phyloP scores from a whole-genome alignment of 1,140 invertebrate species.

The Tetraneura akinire region DNA sequence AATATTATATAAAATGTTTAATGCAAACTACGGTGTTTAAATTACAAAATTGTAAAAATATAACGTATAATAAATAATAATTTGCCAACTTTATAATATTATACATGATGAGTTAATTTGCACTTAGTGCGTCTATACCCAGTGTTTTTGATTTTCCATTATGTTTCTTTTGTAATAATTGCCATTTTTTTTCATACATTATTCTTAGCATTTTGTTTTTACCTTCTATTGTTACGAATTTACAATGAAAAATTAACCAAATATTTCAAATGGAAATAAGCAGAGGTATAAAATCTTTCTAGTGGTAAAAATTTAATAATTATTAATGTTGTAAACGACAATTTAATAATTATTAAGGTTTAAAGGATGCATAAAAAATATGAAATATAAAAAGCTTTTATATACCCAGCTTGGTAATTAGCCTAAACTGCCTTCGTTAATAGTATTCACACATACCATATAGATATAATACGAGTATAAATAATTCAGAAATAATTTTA shows the following conservation, averaged over 20 bases:
- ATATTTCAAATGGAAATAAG: constrained; percentile 4
- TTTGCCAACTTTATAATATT: no score
- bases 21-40: no score
- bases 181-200: background rate
- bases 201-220: background rate
- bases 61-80: no score
- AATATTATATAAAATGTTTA: no score
- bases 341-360: constrained; percentile 36
- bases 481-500: constrained; percentile 11
- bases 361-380: constrained; percentile 9
- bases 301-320: constrained; percentile 24
- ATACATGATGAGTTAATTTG: no score
- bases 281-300: constrained; percentile 4
- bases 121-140: no score
- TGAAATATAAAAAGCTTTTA: constrained; percentile 29
- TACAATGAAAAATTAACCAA: constrained; percentile 8
- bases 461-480: no score
- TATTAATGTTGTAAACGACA: constrained; percentile 39
- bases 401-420: constrained; percentile 19
- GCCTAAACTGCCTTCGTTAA: constrained; percentile 11
- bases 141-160: no score
- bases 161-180: no score
- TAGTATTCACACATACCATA: constrained; percentile 11
- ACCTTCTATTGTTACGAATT: background rate
- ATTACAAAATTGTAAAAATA: no score